These are phyloP conservation scores for Drosophila mimetica DNA, from an alignment of 2,888 invertebrate genomes.

Conservation along the genomic window DNA sequence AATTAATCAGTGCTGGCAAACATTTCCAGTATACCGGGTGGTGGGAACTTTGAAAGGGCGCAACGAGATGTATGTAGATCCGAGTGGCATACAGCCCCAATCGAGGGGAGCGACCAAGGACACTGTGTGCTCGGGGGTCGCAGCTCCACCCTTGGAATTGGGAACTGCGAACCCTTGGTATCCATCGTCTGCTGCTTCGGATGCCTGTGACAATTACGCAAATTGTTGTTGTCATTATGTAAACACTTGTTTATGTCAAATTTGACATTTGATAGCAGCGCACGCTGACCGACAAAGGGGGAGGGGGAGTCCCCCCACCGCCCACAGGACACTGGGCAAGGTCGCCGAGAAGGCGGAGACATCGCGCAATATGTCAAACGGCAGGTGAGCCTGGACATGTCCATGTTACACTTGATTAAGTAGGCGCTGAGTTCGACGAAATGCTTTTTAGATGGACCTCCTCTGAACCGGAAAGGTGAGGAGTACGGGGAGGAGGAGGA, in stretches of 20 bases:
- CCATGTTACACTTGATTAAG: constrained; percentile 75
- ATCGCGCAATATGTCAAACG: constrained; percentile 60
- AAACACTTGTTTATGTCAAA: constrained; percentile 80
- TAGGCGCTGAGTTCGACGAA: constrained; percentile 79
- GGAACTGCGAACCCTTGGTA: background rate
- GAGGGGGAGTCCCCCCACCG: background rate
- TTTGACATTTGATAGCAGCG: constrained; percentile 74
- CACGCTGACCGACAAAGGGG: constrained; percentile 12
- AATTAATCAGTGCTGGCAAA: constrained; percentile 33
- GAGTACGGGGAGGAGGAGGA: too few relatives aligned
- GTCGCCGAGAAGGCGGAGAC: constrained; percentile 7
- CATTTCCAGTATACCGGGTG: background rate
- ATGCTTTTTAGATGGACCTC: constrained; percentile 69
- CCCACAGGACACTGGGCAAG: constrained; percentile 7
- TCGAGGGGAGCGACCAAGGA: constrained; percentile 10
- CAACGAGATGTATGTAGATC: background rate
- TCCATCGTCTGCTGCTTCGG: constrained; percentile 9
- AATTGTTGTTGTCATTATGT: constrained; percentile 80
- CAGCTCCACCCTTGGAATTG: background rate
- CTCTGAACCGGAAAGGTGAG: constrained; percentile 38
- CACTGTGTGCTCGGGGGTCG: constrained; percentile 3
- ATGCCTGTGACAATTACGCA: constrained; percentile 70
- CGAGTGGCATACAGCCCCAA: constrained; percentile 20
- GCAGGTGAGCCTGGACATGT: constrained; percentile 71
- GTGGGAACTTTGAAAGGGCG: background rate